phyloP scores from a whole-genome alignment of 2,888 invertebrate species.

The Oxystoma pomonae region DNA sequence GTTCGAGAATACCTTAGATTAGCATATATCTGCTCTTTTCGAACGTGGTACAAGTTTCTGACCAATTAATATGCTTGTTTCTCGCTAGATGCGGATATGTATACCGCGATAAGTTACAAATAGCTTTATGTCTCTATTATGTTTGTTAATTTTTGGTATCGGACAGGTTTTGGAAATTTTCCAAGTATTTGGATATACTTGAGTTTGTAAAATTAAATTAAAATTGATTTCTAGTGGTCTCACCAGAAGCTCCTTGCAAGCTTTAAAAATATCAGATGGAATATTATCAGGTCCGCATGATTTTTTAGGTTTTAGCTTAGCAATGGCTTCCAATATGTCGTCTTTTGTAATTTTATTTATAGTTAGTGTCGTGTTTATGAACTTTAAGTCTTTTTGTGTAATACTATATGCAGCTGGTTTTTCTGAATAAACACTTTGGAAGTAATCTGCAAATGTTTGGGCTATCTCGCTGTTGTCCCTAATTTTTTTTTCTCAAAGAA shows the following conservation, averaged over 20 bases:
- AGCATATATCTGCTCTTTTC: no score
- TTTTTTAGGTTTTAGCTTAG: not conserved
- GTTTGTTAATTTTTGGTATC: not conserved
- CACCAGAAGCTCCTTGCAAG: not conserved
- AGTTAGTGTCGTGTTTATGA: not conserved
- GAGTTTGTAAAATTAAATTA: not conserved
- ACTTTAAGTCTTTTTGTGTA: not conserved
- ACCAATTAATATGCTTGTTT: no score
- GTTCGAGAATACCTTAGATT: no score
- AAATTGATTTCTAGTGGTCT: not conserved
- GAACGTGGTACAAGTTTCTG: no score
- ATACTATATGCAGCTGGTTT: not conserved
- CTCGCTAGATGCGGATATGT: no score
- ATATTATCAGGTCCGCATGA: no score
- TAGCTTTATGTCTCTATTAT: not conserved
- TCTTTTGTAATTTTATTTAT: not conserved
- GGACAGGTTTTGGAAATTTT: not conserved
- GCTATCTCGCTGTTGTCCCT: slow-evolving; percentile 1
- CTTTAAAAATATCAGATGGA: not conserved
- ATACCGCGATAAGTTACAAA: no score
- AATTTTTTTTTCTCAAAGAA: not conserved
- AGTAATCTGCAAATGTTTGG: slow-evolving; percentile 1
- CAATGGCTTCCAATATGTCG: not conserved
- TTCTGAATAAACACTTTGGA: slow-evolving; percentile 4
- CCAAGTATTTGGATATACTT: slow-evolving; percentile 1